Evolutionary conservation across 2,888 invertebrate genomes (phyloP).

Genomic region (Mactromeris polynyma): DNA sequence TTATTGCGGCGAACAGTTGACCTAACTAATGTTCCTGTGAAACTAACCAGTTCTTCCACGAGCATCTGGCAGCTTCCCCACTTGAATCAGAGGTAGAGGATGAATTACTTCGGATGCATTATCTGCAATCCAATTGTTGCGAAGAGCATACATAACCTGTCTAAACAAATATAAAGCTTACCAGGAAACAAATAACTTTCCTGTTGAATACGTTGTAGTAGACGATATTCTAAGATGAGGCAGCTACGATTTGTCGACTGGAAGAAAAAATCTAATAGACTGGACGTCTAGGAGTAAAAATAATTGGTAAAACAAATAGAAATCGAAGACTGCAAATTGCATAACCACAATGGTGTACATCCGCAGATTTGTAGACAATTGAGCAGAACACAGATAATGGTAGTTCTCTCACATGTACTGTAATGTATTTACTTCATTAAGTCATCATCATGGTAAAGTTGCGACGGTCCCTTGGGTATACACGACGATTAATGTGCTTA

Average conservation of each 20-base stretch:
- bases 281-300: not conserved
- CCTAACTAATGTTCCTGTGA: too few relatives aligned
- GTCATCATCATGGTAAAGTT: not conserved
- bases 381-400: not conserved
- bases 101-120: too few relatives aligned
- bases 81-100: too few relatives aligned
- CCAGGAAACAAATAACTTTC: not conserved
- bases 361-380: not conserved
- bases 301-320: not conserved
- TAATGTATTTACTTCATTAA: not conserved
- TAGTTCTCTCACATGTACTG: not conserved
- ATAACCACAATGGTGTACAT: not conserved
- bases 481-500: not conserved
- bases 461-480: not conserved
- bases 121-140: too few relatives aligned
- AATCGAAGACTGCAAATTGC: slow-evolving; percentile 14
- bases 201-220: not conserved
- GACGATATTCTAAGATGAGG: not conserved
- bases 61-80: too few relatives aligned
- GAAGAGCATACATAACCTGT: too few relatives aligned
- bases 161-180: not conserved
- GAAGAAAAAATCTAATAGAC: not conserved
- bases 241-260: not conserved
- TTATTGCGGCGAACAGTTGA: too few relatives aligned
- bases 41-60: too few relatives aligned